Evolutionary conservation across 1,140 invertebrate species (phyloP), one percentile per base, ranked within the genome.

Genomic region (Scaptomyza graminum): DNA sequence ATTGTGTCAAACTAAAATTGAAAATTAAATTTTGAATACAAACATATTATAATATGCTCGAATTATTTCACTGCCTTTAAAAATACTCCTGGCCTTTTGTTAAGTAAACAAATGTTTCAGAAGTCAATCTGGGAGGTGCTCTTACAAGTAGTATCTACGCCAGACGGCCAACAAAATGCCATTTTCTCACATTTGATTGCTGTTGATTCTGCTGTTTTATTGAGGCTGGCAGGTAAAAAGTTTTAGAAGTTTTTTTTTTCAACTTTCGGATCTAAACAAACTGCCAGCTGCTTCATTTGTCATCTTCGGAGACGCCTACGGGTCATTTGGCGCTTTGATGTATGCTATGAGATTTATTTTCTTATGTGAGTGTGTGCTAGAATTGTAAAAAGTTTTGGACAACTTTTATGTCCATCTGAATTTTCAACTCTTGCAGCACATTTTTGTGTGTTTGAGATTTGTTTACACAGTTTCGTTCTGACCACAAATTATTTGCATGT

Each of bases 401-500:
- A 60, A 60, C 44, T 60, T 34, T 47, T 47, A 43, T 28, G 2
- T n/a, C 5, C 9, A 37, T 18, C n/a, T 13, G 0, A n/a, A 55
- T n/a, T 11, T 44, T 55, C 60, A 50, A 55, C 56, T 69, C 56
- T 80, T 84, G 51, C 61, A 63, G 18, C 60, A 69, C 47, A 37
- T 60, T 49, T 64, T 44, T 64, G 52, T 34, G 46, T 54, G 11
- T 41, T 1, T n/a, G n/a, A 5, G 56, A 61, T 77, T 68, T 75
- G 74, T 85, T 73, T 87, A 67, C 81, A 81, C 59, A 34, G 61
- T 74, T 87, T 55, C 68, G 82, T 68, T 77, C 65, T 74, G 31
- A 59, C 82, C 77, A 55, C 82, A 84, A 87, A 84, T 84, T 87
- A 84, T 84, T 84, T 87, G 77, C 72, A 81, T 77, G 64, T 50